Conservation (phyloP, 2,113 vertebrate species). For the Chionis minor region DNA sequence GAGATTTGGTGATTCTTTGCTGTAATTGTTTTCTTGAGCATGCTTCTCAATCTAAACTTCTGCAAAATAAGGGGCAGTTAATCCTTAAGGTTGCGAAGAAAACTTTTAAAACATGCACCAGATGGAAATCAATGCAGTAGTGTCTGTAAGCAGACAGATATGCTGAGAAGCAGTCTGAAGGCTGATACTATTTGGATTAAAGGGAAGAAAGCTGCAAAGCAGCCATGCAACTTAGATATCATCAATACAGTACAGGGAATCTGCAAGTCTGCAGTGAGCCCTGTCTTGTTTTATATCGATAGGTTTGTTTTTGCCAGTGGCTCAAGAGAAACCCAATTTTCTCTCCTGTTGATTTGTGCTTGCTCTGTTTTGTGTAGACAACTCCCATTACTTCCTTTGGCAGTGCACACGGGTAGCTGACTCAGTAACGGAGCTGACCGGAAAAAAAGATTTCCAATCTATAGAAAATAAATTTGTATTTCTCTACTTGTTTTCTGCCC, state of each 20-base stretch:
- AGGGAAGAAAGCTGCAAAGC: neutral
- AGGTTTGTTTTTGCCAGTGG: neutral
- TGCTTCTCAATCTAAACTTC: neutral
- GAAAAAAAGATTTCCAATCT: neutral
- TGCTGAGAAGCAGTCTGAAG: neutral
- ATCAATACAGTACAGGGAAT: neutral
- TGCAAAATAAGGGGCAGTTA: neutral
- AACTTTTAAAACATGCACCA: slow-evolving; percentile 16
- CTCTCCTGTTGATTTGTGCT: slow-evolving; percentile 28
- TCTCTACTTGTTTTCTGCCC: neutral
- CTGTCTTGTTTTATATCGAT: neutral
- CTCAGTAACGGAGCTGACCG: neutral
- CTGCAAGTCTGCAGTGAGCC: neutral
- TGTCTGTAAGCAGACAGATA: slow-evolving; percentile 14
- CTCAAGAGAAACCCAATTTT: slow-evolving; percentile 34
- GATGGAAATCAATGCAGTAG: slow-evolving; percentile 38
- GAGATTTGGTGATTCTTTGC: slow-evolving; percentile 52
- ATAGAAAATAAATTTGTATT: neutral
- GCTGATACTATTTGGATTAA: neutral
- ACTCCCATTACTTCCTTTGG: slow-evolving; percentile 32
- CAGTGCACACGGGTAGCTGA: neutral
- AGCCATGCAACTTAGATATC: neutral
- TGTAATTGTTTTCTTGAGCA: neutral
- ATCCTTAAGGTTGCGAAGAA: neutral
- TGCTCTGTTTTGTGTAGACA: slow-evolving; percentile 6